Percentiles rank a stretch among this genome's conserved stretches.
These are phyloP conservation scores for Ictidomys tridecemlineatus DNA, from an alignment of 2,113 vertebrate species.

Conservation along the genomic window DNA sequence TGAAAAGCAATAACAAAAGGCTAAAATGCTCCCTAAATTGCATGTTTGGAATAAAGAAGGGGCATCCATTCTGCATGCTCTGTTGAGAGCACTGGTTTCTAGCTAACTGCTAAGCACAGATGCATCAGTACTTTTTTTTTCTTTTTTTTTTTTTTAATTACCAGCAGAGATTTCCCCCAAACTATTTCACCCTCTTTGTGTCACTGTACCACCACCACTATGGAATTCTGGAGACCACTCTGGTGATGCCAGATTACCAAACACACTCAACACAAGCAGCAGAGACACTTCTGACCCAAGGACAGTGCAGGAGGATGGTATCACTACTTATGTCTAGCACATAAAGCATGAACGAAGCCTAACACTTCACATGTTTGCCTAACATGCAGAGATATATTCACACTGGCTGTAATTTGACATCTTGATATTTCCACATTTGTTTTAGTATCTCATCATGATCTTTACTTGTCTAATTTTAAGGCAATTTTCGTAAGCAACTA, in stretches of 20 bases:
- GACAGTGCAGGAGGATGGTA: fast-evolving
- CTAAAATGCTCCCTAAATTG: not conserved
- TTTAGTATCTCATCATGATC: not conserved
- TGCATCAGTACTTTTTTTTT: not conserved
- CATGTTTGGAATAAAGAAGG: constrained; percentile 23
- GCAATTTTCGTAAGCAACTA: not conserved
- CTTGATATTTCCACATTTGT: not conserved
- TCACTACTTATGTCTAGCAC: not conserved
- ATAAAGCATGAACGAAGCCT: no score
- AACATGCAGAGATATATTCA: fast-evolving
- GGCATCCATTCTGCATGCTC: not conserved
- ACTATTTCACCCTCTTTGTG: not conserved
- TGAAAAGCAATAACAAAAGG: constrained; percentile 59
- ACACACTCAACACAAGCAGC: fast-evolving
- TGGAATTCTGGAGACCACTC: not conserved
- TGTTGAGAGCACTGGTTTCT: not conserved
- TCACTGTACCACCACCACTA: not conserved
- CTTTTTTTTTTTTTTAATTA: not conserved
- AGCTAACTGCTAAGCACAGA: not conserved
- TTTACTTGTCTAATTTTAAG: not conserved
- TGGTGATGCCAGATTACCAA: not conserved
- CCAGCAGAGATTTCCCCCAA: not conserved
- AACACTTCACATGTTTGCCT: fast-evolving
- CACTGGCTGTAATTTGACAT: no score
- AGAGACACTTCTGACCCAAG: not conserved